Evolutionary conservation across 2,113 vertebrate genomes (phyloP).

Genomic region (Salvelinus namaycush): DNA sequence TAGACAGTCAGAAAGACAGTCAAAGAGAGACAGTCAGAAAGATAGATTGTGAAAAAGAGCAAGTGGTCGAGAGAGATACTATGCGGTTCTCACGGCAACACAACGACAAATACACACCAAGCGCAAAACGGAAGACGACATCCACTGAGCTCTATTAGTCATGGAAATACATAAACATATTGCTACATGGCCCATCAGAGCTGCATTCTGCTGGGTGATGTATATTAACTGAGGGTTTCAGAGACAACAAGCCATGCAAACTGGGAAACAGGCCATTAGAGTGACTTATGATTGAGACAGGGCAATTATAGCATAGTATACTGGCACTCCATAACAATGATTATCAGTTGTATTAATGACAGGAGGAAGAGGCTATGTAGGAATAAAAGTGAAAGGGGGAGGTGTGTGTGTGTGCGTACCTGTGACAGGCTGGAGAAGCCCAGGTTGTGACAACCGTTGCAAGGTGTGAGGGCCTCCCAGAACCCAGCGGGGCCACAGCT

Average conservation of each 20-base stretch:
- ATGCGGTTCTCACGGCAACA: background rate
- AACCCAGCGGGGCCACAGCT: conserved; percentile 88
- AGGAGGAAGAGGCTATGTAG: too few species aligned
- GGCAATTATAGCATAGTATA: too few species aligned
- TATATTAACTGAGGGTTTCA: too few species aligned
- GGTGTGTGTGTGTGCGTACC: conserved; percentile 69
- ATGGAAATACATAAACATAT: background rate
- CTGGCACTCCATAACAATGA: too few species aligned
- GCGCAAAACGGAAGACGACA: background rate
- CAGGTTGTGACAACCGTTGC: conserved; percentile 92
- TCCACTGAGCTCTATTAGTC: background rate
- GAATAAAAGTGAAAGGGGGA: too few species aligned
- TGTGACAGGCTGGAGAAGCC: conserved; percentile 88
- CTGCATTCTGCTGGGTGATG: too few species aligned
- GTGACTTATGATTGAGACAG: too few species aligned
- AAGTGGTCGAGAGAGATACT: background rate
- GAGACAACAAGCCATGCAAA: too few species aligned
- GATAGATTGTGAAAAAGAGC: background rate
- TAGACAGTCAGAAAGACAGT: background rate
- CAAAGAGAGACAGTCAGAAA: background rate
- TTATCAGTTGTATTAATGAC: too few species aligned
- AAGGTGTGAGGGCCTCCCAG: conserved; percentile 93
- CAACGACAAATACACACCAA: background rate
- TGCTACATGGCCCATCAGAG: too few species aligned
- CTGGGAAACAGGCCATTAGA: too few species aligned